Base-by-base conservation (phyloP, 2,888 invertebrate species). In the Cetonia aurata region DNA sequence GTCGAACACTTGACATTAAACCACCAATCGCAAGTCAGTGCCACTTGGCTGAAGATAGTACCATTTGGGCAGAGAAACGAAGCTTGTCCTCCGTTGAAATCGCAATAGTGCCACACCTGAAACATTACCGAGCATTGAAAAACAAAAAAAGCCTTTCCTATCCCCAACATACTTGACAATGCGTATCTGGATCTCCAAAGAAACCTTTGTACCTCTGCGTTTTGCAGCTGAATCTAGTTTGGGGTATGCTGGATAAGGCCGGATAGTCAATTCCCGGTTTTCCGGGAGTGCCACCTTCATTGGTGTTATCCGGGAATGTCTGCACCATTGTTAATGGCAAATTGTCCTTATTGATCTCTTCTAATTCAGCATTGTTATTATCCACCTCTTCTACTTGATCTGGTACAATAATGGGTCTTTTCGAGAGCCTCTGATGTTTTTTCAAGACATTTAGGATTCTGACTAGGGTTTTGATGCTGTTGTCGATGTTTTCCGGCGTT, bases 71-170 rank as follows among this genome's bases (percentile, higher is more conserved):
- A 96, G 42, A 96, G 85, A 83, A 96, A 96, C 2, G 95, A 95
- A 3, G 95, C 93, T 83, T 95, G 95, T 6, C 95, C 95, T 6
- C 95, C 95, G 80, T 95, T 95, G 69, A 96, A 87, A 82, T 95
- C 95, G 81, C 95, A 96, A 83, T 96, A 96, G 83, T 96, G 95
- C 96, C 95, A 96, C 8, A 95, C 95, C 93, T 93, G 83, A 15
- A 81, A 77, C 71, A 69, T 71, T 10, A 37, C 8, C 37, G 6
- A 10, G 2, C 8, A 10, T 37, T 37, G 37, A 37, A 10, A 25
- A 1, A 25, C 25, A 25, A 25, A 25, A 25, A 25, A 25, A 25
- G 1, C 25, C 1, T 25, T 25, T 8, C 1, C 2, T 4, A 4
- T 8, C 37, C 6, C 10, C 37, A 10, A 37, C 37, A 6, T 83